Percentiles rank a stretch among this genome's conserved stretches.
These are phyloP conservation scores for Agapostemon virescens DNA, from an alignment of 2,888 invertebrate species.

Conservation along the genomic window DNA sequence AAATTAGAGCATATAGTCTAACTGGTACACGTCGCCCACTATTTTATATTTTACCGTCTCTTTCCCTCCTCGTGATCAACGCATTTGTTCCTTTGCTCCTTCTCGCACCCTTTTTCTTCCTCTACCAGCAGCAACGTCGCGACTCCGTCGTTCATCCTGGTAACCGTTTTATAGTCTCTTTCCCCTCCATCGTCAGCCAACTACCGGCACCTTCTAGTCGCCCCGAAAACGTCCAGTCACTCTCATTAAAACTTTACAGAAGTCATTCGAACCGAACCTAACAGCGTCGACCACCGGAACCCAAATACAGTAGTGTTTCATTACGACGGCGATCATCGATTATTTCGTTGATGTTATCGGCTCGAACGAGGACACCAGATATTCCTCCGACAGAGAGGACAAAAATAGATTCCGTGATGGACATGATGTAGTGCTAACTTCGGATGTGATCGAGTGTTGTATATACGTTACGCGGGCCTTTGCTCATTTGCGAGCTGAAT, in stretches of 20 bases:
- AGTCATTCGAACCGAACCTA: conserved; percentile 6
- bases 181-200: conserved; percentile 30
- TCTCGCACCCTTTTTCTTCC: conserved; percentile 40
- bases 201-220: conserved; percentile 20
- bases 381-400: not conserved
- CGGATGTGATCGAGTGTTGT: conserved; percentile 5
- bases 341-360: conserved; percentile 2
- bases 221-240: conserved; percentile 14
- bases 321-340: conserved; percentile 5
- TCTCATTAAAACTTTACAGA: conserved; percentile 19
- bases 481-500: not conserved
- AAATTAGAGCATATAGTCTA: conserved; percentile 80
- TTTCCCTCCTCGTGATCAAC: conserved; percentile 40
- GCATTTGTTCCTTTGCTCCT: conserved; percentile 21
- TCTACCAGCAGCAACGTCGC: conserved; percentile 11
- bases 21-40: conserved; percentile 71
- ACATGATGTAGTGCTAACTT: conserved; percentile 7
- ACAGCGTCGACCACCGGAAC: not conserved
- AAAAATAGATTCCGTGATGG: conserved; percentile 5
- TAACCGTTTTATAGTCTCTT: conserved; percentile 54
- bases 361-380: not conserved
- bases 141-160: conserved; percentile 59
- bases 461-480: not conserved
- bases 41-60: conserved; percentile 71
- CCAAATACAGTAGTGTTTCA: not conserved